Base-by-base conservation (phyloP, 2,888 invertebrate genomes). In the Antitype chi region DNA sequence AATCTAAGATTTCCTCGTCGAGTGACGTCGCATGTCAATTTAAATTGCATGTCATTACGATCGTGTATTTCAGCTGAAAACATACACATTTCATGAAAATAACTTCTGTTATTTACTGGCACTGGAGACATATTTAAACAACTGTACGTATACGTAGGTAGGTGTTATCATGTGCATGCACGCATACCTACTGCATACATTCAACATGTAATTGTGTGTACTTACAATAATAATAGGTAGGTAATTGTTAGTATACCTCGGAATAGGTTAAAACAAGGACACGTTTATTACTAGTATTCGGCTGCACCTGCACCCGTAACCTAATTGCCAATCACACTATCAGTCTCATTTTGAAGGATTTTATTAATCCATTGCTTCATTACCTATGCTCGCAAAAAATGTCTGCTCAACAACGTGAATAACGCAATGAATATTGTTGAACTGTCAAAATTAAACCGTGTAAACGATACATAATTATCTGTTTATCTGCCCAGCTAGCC, bases 31-130 rank as follows among this genome's bases (percentile, higher is more conserved):
- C 55, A 47, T 69, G 43, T 43, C 72, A 43, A 55, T 55, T 28
- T 38, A 72, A 52, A 38, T 72, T 75, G 69, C 66, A 77, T 84
- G 79, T 38, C 32, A 38, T 74, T 76, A 32, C 23, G 76, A 71
- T 70, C 64, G 32, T 76, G 43, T 59, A 76, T 69, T 81, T 71
- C 69, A 63, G 63, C n/a, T 73, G 43, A 71, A 81, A 81, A 85
- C 66, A 53, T 43, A 76, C 74, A 60, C 43, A n/a, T 68, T 25
- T 77, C 74, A 73, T 77, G 74, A 64, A 85, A 70, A 71, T 38
- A 71, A 69, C 38, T 74, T 49, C 52, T 32, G 74, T 81, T 59
- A 66, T 85, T 81, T 79, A 77, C 69, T 71, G 47, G 15, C 53
- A 8, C 69, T 71, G 47, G 15, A 47, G 11, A 49, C 3, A 23